These are phyloP conservation scores for Leptobrachium ailaonicum DNA, from an alignment of 2,113 vertebrate species.

Conservation along the genomic window DNA sequence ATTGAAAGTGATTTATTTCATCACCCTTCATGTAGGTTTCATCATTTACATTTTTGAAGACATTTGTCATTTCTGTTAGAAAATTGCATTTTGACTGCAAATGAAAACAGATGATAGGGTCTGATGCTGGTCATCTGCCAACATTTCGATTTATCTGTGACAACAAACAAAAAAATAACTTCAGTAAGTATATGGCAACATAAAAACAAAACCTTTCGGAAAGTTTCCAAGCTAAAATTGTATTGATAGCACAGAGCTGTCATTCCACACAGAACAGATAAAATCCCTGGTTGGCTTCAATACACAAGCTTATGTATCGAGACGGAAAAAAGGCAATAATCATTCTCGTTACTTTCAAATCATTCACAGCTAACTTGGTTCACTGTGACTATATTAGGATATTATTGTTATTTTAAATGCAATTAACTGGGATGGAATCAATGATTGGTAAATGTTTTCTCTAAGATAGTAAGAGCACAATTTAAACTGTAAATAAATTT, in stretches of 20 bases:
- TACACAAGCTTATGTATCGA: background rate
- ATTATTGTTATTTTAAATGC: background rate
- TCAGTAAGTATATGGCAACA: background rate
- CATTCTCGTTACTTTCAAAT: background rate
- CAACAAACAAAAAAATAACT: background rate
- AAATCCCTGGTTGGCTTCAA: background rate
- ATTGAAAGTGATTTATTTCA: background rate
- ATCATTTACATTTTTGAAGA: background rate
- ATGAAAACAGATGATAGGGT: slow-evolving; percentile 4
- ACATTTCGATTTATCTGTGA: slow-evolving; percentile 26
- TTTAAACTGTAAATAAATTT: background rate
- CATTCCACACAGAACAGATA: background rate
- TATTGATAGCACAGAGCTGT: background rate
- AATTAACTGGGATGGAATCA: background rate
- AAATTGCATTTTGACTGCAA: slow-evolving; percentile 4
- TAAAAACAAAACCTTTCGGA: background rate
- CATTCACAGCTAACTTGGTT: background rate
- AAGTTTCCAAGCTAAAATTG: background rate
- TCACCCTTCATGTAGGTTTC: slow-evolving; percentile 8
- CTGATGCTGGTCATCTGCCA: background rate
- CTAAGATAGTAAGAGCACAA: background rate
- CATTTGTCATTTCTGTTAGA: slow-evolving; percentile 8
- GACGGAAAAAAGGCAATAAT: slow-evolving; percentile 3
- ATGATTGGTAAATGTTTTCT: background rate
- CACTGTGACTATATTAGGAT: background rate